Conservation (phyloP, 2,797 vertebrate species). For the Oreochromis grahami region DNA sequence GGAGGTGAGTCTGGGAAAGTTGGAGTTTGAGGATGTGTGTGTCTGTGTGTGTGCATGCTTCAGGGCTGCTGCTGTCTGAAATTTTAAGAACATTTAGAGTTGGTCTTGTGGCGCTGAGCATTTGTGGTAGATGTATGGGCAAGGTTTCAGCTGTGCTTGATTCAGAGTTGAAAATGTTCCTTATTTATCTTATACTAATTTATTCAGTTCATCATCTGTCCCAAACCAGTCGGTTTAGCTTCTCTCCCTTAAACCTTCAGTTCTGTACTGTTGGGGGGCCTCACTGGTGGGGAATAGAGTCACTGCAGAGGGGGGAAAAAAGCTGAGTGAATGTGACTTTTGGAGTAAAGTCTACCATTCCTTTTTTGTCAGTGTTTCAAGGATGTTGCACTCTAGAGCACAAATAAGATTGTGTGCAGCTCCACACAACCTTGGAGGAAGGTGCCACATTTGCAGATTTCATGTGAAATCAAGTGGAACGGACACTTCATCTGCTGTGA, state of each 20-base stretch:
- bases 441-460: background rate
- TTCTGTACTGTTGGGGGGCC: background rate
- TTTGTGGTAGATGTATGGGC: background rate
- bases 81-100: background rate
- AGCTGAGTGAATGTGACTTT: background rate
- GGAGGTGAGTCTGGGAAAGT: slow-evolving; percentile 80
- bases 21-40: background rate
- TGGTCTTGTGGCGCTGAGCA: background rate
- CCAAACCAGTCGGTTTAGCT: background rate
- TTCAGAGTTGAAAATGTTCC: background rate
- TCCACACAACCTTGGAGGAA: background rate
- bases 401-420: background rate
- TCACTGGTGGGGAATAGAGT: background rate
- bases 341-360: background rate
- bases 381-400: background rate
- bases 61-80: background rate
- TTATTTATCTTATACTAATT: background rate
- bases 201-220: background rate
- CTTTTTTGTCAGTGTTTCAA: background rate
- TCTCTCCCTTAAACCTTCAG: background rate
- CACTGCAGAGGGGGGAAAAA: background rate
- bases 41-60: background rate
- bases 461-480: background rate
- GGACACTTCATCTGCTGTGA: background rate
- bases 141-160: background rate